Evolutionary conservation across 2,113 vertebrate species (phyloP).

Genomic region (Dendropsophus ebraccatus): DNA sequence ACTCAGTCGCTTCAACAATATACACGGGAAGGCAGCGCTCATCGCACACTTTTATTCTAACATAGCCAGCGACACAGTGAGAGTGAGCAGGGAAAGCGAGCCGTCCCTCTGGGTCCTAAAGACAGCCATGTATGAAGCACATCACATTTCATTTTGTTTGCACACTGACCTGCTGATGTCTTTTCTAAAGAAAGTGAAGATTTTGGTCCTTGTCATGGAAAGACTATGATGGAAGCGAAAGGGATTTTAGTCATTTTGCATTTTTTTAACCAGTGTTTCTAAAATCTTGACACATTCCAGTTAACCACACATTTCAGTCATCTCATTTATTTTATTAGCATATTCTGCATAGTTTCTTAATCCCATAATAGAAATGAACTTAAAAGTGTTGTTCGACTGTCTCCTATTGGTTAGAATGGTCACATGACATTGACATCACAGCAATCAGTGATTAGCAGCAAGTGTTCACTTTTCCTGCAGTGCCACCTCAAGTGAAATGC

Average conservation of each 20-base stretch:
- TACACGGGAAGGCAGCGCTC: constrained; percentile 35
- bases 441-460: not conserved
- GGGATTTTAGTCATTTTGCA: not conserved
- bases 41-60: constrained; percentile 52
- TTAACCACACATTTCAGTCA: not conserved
- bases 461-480: not conserved
- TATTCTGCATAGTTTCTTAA: no score
- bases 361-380: not conserved
- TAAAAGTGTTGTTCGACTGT: not conserved
- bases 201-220: not conserved
- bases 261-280: not conserved
- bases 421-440: not conserved
- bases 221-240: not conserved
- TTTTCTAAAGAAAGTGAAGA: not conserved
- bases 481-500: not conserved
- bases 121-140: not conserved
- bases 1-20: constrained; percentile 44
- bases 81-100: constrained; percentile 5
- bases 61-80: constrained; percentile 46
- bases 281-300: not conserved
- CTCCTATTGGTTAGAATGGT: not conserved
- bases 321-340: no score
- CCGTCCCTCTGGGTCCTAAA: constrained; percentile 55
- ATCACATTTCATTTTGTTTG: not conserved
- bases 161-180: not conserved